Conservation (phyloP, 2,797 vertebrate species). For the Platyrinchus mystaceus region DNA sequence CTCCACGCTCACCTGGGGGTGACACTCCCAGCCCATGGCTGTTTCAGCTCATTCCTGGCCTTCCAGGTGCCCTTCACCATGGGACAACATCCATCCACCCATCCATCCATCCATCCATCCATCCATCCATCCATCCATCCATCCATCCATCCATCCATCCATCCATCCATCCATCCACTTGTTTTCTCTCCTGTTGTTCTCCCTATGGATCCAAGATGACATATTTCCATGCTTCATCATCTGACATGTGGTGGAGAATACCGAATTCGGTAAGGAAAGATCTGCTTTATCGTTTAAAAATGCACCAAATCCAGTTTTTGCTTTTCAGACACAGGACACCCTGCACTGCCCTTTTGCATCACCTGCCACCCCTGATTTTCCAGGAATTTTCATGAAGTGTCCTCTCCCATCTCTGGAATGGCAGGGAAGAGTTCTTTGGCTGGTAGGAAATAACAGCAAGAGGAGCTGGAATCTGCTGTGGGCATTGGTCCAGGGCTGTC, state of each 20-base stretch:
- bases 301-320: background rate
- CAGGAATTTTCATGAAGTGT: background rate
- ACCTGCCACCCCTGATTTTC: background rate
- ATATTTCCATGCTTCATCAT: background rate
- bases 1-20: background rate
- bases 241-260: background rate
- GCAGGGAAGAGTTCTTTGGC: background rate
- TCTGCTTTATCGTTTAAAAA: background rate
- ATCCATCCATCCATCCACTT: background rate
- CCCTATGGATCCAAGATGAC: background rate
- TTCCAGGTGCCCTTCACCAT: background rate
- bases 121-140: background rate
- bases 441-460: background rate
- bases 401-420: fast-evolving
- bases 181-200: background rate
- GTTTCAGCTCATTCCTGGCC: background rate
- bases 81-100: background rate
- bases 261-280: background rate
- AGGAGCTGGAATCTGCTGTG: background rate
- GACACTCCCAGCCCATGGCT: fast-evolving
- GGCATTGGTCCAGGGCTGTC: background rate
- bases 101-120: background rate
- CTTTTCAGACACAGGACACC: background rate
- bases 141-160: background rate
- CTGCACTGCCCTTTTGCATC: background rate